Evolutionary conservation across 1,140 invertebrate species (phyloP).

Genomic region (Saccostrea glomerata): DNA sequence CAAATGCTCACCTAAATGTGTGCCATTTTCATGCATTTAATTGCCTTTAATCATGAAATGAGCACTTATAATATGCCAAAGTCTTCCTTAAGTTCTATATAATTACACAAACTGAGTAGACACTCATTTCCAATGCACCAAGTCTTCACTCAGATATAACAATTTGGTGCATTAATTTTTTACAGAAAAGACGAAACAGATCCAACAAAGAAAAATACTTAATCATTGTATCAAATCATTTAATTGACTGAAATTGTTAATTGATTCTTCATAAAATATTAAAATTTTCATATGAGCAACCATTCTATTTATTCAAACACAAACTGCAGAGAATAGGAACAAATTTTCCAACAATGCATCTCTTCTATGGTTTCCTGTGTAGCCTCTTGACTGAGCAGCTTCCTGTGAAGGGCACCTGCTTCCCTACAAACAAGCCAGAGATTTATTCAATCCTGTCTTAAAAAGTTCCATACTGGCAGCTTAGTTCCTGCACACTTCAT

Average conservation of each 20-base stretch:
- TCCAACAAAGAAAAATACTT: slow-evolving; percentile 19
- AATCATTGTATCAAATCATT: not conserved
- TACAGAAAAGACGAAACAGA: not conserved
- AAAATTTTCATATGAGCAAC: not conserved
- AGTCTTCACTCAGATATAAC: no score
- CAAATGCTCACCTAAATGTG: not conserved
- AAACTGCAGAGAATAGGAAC: not conserved
- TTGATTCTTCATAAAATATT: not conserved
- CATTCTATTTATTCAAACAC: not conserved
- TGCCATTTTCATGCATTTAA: not conserved
- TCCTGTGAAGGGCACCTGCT: not conserved
- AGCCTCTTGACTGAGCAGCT: not conserved
- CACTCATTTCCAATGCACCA: not conserved
- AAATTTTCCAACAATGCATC: slow-evolving; percentile 21
- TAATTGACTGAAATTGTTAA: not conserved
- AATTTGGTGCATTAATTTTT: not conserved
- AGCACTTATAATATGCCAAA: not conserved
- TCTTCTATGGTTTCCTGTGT: not conserved
- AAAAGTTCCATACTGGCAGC: slow-evolving; percentile 7
- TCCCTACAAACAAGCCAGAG: not conserved
- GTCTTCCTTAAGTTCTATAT: not conserved
- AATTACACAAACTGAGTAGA: slow-evolving; percentile 27
- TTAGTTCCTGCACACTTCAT: slow-evolving; percentile 22
- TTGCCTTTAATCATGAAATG: not conserved
- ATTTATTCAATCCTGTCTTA: not conserved